Evolutionary conservation across 2,888 invertebrate genomes (phyloP).

Genomic region (Polylopha cassiicola): DNA sequence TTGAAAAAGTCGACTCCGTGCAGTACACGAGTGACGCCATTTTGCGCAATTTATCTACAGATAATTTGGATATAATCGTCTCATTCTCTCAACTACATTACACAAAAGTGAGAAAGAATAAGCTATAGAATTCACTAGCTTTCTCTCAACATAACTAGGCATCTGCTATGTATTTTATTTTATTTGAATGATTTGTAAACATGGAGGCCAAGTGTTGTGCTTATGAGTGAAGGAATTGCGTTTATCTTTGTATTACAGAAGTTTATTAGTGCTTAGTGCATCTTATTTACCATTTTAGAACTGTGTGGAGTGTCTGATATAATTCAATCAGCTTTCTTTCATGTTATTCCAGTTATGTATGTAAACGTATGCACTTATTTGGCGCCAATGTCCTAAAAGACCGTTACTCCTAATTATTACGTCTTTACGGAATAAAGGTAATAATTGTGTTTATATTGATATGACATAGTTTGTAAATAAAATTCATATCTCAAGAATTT

Average conservation of each 20-base stretch:
- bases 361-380: constrained; percentile 76
- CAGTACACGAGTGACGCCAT: constrained; percentile 54
- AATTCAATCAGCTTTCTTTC: constrained; percentile 26
- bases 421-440: constrained; percentile 23
- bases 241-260: constrained; percentile 32
- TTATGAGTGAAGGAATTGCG: constrained; percentile 44
- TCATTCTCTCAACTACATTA: constrained; percentile 41
- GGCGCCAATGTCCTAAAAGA: constrained; percentile 72
- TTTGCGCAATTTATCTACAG: constrained; percentile 51
- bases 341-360: constrained; percentile 31
- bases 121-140: constrained; percentile 53
- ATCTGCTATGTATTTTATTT: constrained; percentile 44
- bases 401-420: constrained; percentile 54
- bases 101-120: constrained; percentile 46
- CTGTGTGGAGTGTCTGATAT: constrained; percentile 23
- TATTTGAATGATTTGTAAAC: constrained; percentile 73
- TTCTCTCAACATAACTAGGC: constrained; percentile 51
- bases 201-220: constrained; percentile 69
- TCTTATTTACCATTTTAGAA: constrained; percentile 6
- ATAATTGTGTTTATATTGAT: constrained; percentile 3
- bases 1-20: constrained; percentile 11
- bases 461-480: constrained; percentile 2
- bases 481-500: constrained; percentile 20
- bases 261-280: constrained; percentile 44
- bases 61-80: constrained; percentile 41